These are phyloP conservation scores for Trichoplusia ni DNA, from an alignment of 1,140 invertebrate species.

Conservation along the genomic window DNA sequence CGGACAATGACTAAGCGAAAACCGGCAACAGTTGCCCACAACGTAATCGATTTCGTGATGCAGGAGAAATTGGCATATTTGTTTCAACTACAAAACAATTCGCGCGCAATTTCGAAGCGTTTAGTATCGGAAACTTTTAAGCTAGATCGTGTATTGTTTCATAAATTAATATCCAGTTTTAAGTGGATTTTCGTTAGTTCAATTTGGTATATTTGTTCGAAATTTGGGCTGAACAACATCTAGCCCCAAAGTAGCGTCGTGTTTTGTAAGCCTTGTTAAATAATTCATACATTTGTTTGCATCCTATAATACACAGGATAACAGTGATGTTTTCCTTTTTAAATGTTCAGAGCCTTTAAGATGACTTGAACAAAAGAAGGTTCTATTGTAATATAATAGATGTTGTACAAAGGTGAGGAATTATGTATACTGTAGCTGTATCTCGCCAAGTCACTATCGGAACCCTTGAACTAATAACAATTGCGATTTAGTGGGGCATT, in stretches of 20 bases:
- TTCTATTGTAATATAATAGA: no score
- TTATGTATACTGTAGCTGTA: background rate
- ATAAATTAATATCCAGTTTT: constrained; percentile 1
- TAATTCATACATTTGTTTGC: no score
- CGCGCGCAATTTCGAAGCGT: background rate
- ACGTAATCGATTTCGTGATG: constrained; percentile 31
- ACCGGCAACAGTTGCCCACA: background rate
- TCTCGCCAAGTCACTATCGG: constrained; percentile 20
- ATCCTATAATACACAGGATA: no score
- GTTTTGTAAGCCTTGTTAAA: background rate
- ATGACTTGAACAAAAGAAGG: no score
- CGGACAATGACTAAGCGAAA: constrained; percentile 21
- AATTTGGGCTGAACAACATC: no score
- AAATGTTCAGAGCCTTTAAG: no score
- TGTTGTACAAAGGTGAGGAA: no score
- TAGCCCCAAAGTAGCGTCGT: no score
- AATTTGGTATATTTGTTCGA: background rate
- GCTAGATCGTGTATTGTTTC: background rate
- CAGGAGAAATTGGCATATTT: constrained; percentile 14
- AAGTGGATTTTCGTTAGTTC: background rate
- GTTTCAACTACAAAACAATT: constrained; percentile 6
- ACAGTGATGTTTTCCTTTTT: no score
- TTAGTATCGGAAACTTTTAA: background rate
- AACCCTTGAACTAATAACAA: constrained; percentile 41
- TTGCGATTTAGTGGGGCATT: constrained; percentile 42